phyloP scores from a whole-genome alignment of 1,140 invertebrate genomes.

The Helicoverpa zea region DNA sequence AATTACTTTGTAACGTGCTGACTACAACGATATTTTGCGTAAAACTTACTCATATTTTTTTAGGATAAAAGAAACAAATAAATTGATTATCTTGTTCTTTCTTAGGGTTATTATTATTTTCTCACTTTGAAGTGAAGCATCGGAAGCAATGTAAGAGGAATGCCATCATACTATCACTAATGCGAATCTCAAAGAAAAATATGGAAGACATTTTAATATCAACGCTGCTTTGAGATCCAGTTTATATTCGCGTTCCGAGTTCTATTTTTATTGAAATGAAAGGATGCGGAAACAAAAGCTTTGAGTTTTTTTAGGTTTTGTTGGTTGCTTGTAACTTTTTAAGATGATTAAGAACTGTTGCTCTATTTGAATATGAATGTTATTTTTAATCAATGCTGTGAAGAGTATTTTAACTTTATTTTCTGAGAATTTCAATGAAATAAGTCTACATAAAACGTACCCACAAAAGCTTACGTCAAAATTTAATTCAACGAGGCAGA shows the following conservation, averaged over 20 bases:
- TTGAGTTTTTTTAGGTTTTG: not conserved
- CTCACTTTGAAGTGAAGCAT: not conserved
- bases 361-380: no score
- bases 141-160: conserved; percentile 8
- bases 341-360: not conserved
- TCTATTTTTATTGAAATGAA: not conserved
- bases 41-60: no score
- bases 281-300: not conserved
- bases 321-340: not conserved
- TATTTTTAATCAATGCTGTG: no score
- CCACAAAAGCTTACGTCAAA: no score
- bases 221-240: not conserved
- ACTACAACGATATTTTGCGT: no score
- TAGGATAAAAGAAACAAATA: no score
- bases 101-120: not conserved
- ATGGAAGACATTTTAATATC: conserved; percentile 22
- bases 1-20: no score
- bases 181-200: conserved; percentile 24
- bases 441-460: no score
- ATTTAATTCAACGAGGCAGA: no score
- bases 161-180: conserved; percentile 29
- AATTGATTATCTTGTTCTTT: not conserved
- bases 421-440: no score
- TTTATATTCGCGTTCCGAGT: not conserved
- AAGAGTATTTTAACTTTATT: no score